Evolutionary conservation across 2,113 vertebrate genomes (phyloP).

Genomic region (Oreocharis arfaki): DNA sequence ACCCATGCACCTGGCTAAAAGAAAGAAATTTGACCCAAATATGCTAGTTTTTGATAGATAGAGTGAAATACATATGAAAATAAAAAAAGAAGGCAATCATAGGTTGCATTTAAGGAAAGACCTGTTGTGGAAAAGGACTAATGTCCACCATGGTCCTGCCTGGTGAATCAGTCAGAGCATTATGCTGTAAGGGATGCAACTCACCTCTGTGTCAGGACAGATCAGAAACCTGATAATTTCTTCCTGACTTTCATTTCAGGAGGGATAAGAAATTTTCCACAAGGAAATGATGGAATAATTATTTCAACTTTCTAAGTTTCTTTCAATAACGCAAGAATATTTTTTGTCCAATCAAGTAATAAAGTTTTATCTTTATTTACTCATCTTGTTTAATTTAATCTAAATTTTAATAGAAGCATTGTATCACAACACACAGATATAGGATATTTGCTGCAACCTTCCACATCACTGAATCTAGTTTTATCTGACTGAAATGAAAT

Average conservation of each 20-base stretch:
- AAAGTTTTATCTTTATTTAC: background rate
- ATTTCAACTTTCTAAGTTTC: background rate
- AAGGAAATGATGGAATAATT: background rate
- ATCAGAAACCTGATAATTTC: background rate
- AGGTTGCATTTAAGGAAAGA: background rate
- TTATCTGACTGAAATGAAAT: background rate
- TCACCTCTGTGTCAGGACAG: background rate
- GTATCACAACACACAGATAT: background rate
- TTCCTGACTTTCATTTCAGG: background rate
- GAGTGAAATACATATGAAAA: background rate
- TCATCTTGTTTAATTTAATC: background rate
- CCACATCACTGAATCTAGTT: background rate
- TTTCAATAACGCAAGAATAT: background rate
- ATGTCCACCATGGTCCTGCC: background rate
- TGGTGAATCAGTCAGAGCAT: background rate
- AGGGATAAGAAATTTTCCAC: background rate
- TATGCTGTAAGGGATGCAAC: fast-evolving
- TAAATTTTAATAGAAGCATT: background rate
- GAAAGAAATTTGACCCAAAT: background rate
- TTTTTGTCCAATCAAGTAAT: background rate
- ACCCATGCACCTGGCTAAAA: background rate
- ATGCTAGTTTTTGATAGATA: background rate
- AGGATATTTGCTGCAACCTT: background rate
- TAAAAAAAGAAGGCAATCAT: background rate
- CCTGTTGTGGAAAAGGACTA: background rate